Evolutionary conservation across 2,888 invertebrate genomes (phyloP), one percentile per base, ranked within the genome.

Genomic region (Drosophila niveifrons): DNA sequence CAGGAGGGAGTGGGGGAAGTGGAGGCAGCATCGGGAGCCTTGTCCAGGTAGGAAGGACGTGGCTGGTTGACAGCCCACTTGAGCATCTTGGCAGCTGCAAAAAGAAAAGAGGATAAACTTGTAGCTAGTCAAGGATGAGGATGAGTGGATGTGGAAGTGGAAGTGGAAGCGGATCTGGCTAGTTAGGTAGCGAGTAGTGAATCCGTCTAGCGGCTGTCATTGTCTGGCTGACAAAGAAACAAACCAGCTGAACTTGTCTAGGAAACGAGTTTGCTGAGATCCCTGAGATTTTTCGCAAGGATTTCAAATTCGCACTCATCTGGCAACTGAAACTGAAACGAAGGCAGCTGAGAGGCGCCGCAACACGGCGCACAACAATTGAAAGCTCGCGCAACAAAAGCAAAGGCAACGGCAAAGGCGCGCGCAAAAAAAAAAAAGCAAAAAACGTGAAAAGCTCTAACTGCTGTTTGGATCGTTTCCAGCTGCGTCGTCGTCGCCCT

Each of bases 51-150:
- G 9, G 90, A 88, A 52, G 87, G 90, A 48, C 91, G 87, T 31
- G 91, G 81, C 78, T 90, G 90, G 72, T 90, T 91, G 39, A 92
- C 90, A 70, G 91, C 90, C 92, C 92, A 92, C 88, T 92, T 92
- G 62, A 91, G 80, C 92, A 92, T 92, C 43, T 44, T 62, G 53
- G 55, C 39, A 55, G 36, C 17, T 18, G 43, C 15, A 23, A 36
- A 31, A 17, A 17, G n/a, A 29, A 8, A 17, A 43, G 18, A 28
- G 46, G 46, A 55, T 63, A 55, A 29, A n/a, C 39, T 57, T 75
- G 44, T 31, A 29, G 43, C 31, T 31, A 18, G 46, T 46, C 28
- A 23, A 10, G 46, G 10, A n/a, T n/a, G 9, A 55, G 43, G n/a
- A n/a, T 11, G 28, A 18, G 2, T 17, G 36, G 39, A 39, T n/a